phyloP scores from a whole-genome alignment of 2,113 vertebrate species.

The Panthera tigris region DNA sequence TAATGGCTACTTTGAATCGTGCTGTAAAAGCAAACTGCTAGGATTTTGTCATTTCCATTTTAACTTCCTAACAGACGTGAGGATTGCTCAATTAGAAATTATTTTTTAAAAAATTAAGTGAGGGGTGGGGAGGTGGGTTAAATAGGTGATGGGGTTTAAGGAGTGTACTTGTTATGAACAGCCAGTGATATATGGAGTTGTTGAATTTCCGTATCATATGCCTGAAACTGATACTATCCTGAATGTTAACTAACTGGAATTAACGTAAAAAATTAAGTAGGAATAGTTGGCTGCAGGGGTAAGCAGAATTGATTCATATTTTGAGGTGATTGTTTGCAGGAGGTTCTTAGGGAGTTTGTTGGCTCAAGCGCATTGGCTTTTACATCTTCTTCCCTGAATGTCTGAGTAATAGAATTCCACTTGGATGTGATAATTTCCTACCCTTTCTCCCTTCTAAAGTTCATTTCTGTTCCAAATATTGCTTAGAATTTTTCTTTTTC shows the following conservation, averaged over 20 bases:
- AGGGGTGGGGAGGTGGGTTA: background rate
- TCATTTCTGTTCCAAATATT: background rate
- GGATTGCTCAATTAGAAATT: constrained; percentile 51
- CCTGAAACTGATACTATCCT: background rate
- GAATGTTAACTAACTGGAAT: background rate
- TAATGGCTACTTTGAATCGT: constrained; percentile 70
- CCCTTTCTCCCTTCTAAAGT: background rate
- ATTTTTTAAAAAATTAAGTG: background rate
- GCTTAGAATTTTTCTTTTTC: background rate
- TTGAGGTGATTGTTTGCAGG: background rate
- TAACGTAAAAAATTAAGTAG: background rate
- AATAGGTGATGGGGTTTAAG: background rate
- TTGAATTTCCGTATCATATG: background rate
- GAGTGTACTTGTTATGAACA: background rate
- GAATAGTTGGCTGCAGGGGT: background rate
- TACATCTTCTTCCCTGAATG: background rate
- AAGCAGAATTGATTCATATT: constrained; percentile 33
- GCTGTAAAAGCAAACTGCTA: constrained; percentile 58
- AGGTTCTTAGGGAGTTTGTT: constrained; percentile 38
- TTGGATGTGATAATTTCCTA: background rate
- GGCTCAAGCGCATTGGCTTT: background rate
- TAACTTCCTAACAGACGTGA: constrained; percentile 47
- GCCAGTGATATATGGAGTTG: background rate
- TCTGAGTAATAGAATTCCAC: background rate
- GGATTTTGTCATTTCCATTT: constrained; percentile 63